These are phyloP conservation scores for Solea solea DNA, from an alignment of 2,113 vertebrate species.

Conservation along the genomic window DNA sequence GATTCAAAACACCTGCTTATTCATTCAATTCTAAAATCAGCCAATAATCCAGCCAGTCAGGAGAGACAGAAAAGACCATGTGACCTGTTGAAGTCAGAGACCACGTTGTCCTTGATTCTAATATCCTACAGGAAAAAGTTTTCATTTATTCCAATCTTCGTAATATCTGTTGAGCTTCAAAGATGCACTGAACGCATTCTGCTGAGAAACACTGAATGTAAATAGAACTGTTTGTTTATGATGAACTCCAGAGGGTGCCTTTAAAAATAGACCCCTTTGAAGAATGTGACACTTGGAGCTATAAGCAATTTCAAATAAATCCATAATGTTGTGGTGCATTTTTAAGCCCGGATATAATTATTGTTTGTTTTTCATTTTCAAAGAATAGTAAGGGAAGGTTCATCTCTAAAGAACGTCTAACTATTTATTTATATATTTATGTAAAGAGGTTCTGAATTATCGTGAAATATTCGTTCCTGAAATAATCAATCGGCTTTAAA, in stretches of 20 bases:
- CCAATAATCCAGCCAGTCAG: no score
- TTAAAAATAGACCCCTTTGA: slow-evolving; percentile 23
- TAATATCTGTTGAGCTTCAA: background rate
- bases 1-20: background rate
- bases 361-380: slow-evolving; percentile 5
- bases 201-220: slow-evolving; percentile 10
- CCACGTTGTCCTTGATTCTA: background rate
- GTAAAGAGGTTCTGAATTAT: slow-evolving; percentile 10
- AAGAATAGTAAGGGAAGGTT: background rate
- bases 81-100: no score
- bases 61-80: background rate
- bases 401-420: background rate
- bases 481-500: slow-evolving; percentile 13
- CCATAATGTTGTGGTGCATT: slow-evolving; percentile 14
- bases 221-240: slow-evolving; percentile 40
- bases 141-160: background rate
- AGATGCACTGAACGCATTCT: slow-evolving; percentile 5
- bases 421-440: background rate
- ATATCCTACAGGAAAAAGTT: background rate
- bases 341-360: slow-evolving; percentile 4
- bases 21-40: background rate
- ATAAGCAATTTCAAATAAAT: slow-evolving; percentile 39
- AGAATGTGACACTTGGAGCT: slow-evolving; percentile 31
- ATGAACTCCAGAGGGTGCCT: slow-evolving; percentile 23
- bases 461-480: background rate